These are phyloP conservation scores for Echeneis naucrates DNA, from an alignment of 2,797 vertebrate genomes.

Conservation along the genomic window DNA sequence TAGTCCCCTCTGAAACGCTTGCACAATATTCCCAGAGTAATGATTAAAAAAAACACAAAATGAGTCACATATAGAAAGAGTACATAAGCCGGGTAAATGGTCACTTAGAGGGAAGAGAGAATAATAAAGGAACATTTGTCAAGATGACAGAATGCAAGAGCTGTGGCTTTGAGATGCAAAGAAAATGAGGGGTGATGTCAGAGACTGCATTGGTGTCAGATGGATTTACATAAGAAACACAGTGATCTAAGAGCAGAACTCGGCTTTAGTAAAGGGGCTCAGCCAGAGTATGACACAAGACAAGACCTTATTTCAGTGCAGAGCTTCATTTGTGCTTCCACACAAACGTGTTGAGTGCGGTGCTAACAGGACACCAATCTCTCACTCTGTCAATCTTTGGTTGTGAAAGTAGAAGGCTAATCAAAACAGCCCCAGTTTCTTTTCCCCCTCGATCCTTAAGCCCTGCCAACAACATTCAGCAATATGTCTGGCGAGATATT, in stretches of 20 bases:
- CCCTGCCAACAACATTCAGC: background rate
- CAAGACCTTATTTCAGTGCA: conserved; percentile 48
- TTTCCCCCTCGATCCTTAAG: background rate
- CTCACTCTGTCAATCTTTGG: background rate
- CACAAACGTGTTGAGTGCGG: conserved; percentile 22
- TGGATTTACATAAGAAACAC: conserved; percentile 76
- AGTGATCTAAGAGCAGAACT: conserved; percentile 67
- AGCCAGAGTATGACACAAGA: conserved; percentile 51
- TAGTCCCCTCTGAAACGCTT: background rate
- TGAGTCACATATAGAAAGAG: background rate
- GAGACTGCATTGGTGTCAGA: conserved; percentile 61
- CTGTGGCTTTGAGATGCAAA: conserved; percentile 51
- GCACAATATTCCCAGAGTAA: background rate
- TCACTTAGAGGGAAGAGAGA: conserved; percentile 19
- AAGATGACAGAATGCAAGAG: conserved; percentile 31
- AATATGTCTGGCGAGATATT: background rate
- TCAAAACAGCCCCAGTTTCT: background rate
- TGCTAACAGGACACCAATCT: background rate
- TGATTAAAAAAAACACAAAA: conserved; percentile 17
- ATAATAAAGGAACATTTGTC: conserved; percentile 29
- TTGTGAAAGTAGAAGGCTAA: background rate
- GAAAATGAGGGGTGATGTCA: conserved; percentile 63
- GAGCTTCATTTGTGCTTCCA: conserved; percentile 36
- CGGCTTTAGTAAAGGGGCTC: conserved; percentile 61
- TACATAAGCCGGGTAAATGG: conserved; percentile 21